Evolutionary conservation across 37 sponge, comb jelly and placozoan genomes (phyloP).

Genomic region (Agelas oroides): DNA sequence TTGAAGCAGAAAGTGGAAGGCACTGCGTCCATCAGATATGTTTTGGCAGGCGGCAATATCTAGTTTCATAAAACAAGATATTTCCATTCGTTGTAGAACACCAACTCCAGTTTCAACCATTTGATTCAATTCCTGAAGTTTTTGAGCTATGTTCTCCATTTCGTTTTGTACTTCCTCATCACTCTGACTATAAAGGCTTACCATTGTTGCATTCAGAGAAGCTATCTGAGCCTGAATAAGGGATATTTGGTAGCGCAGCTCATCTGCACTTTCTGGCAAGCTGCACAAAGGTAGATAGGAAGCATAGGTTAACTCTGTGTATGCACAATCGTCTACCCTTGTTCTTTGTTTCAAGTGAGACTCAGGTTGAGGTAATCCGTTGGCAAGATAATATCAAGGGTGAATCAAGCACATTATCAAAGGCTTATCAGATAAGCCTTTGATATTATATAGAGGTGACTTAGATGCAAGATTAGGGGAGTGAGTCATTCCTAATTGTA

Average conservation of each 20-base stretch:
- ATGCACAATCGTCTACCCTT: too few species aligned
- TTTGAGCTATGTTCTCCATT: neutral
- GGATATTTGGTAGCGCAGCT: constrained; percentile 4
- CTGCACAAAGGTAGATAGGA: neutral
- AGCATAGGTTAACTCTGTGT: too few species aligned
- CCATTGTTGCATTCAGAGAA: constrained; percentile 24
- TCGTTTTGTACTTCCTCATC: constrained; percentile 15
- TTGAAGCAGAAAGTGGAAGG: constrained; percentile 12
- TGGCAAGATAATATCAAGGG: too few species aligned
- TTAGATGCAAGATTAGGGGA: too few species aligned
- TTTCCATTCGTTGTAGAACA: constrained; percentile 14
- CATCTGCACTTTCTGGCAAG: constrained; percentile 32
- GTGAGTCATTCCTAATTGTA: too few species aligned
- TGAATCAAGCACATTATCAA: too few species aligned
- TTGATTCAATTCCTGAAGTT: neutral
- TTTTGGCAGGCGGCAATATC: constrained; percentile 4
- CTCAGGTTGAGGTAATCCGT: too few species aligned
- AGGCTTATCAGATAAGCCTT: too few species aligned
- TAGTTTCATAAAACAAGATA: constrained; percentile 14
- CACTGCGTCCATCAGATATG: constrained; percentile 23
- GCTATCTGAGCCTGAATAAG: constrained; percentile 14
- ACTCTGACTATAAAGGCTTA: neutral
- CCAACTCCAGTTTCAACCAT: constrained; percentile 19
- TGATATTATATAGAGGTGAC: too few species aligned
- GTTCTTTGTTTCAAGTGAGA: too few species aligned